Evolutionary conservation across 1,140 invertebrate genomes (phyloP).

Genomic region (Conus betulinus): DNA sequence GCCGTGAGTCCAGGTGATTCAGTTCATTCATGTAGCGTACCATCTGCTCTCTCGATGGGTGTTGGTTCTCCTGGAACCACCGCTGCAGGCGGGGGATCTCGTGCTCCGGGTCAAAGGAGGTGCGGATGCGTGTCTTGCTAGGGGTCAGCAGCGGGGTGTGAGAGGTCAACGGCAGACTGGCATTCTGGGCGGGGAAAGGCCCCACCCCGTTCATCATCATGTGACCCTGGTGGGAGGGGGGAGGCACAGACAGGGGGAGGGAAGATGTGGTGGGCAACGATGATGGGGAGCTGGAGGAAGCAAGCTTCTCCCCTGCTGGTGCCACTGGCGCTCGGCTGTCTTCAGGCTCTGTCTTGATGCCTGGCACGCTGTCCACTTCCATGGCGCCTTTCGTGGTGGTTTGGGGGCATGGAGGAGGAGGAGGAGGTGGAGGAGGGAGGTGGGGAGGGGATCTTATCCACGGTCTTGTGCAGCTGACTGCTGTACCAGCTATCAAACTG

Average conservation of each 20-base stretch:
- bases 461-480: slow-evolving; percentile 66
- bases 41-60: slow-evolving; percentile 88
- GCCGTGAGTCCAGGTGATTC: slow-evolving; percentile 92
- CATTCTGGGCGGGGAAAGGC: slow-evolving; percentile 23
- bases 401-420: too few species aligned
- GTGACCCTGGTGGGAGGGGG: slow-evolving; percentile 26
- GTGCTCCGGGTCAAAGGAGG: slow-evolving; percentile 94
- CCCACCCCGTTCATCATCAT: not conserved
- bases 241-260: slow-evolving; percentile 12
- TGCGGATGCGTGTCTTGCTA: slow-evolving; percentile 74
- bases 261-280: not conserved
- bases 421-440: too few species aligned
- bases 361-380: slow-evolving; percentile 4
- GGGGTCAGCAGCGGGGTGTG: slow-evolving; percentile 51
- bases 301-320: not conserved
- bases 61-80: slow-evolving; percentile 96
- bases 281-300: not conserved
- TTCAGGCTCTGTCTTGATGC: not conserved
- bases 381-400: not conserved
- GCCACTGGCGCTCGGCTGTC: not conserved
- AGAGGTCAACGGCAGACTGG: not conserved
- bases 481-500: slow-evolving; percentile 76
- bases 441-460: not conserved
- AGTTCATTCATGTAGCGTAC: slow-evolving; percentile 95
- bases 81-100: slow-evolving; percentile 95